Conservation (phyloP, 2,888 invertebrate species). For the Quadriops clusia region DNA sequence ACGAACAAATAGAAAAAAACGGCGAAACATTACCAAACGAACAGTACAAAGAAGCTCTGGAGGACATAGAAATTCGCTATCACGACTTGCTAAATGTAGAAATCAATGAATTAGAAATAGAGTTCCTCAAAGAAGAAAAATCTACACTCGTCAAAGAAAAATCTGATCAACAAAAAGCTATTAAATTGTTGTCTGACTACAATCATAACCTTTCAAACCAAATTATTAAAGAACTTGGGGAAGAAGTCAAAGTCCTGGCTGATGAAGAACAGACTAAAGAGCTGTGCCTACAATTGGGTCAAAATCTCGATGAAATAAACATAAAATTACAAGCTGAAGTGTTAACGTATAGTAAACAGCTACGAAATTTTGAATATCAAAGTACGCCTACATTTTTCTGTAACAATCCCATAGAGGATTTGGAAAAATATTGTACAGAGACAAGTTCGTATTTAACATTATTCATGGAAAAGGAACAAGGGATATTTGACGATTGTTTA, state of each 20-base stretch:
- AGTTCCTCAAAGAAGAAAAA: slow-evolving; percentile 14
- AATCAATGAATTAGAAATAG: slow-evolving; percentile 20
- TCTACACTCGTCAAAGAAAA: slow-evolving; percentile 1
- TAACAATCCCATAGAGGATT: slow-evolving; percentile 2
- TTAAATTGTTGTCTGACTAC: slow-evolving; percentile 16
- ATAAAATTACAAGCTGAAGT: slow-evolving; percentile 20
- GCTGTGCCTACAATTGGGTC: slow-evolving; percentile 18
- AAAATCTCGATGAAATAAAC: slow-evolving; percentile 21
- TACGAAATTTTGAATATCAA: slow-evolving; percentile 20
- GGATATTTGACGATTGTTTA: slow-evolving; percentile 8
- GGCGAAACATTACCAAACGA: too few species aligned
- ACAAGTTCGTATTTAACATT: slow-evolving; percentile 8
- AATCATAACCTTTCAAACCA: slow-evolving; percentile 17
- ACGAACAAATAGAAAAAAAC: too few species aligned
- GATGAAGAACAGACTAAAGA: slow-evolving; percentile 18
- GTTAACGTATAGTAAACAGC: slow-evolving; percentile 18
- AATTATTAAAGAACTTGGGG: slow-evolving; percentile 15
- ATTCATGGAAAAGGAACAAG: slow-evolving; percentile 1
- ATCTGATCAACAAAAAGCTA: neutral
- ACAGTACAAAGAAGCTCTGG: slow-evolving; percentile 17
- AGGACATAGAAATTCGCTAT: slow-evolving; percentile 18
- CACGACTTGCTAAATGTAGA: slow-evolving; percentile 24
- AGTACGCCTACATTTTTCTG: slow-evolving; percentile 8
- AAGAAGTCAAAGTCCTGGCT: slow-evolving; percentile 19
- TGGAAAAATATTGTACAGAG: slow-evolving; percentile 5